Percentiles rank a stretch among this genome's conserved stretches.
Conservation (phyloP, 2,113 vertebrate species). For the Jacana jacana region DNA sequence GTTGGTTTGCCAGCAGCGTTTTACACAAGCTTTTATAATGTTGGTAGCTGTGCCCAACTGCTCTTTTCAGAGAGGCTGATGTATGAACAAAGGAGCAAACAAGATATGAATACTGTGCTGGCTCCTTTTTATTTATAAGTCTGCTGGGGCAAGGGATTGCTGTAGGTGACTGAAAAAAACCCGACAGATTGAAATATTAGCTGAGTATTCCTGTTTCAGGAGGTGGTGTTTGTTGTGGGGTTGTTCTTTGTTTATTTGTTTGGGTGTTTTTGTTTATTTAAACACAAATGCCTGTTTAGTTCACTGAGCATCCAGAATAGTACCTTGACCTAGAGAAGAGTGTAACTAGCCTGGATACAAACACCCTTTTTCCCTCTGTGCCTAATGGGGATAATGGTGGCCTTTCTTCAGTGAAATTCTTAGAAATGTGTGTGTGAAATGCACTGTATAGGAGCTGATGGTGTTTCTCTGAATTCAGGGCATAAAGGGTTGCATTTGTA, state of each 20-base stretch:
- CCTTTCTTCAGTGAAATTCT: not conserved
- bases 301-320: not conserved
- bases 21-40: not conserved
- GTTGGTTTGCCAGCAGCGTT: conserved; percentile 17
- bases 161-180: not conserved
- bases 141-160: conserved; percentile 25
- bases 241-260: not conserved
- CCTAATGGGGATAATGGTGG: not conserved
- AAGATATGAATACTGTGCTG: conserved; percentile 34
- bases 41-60: conserved; percentile 56
- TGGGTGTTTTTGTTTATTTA: not conserved
- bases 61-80: conserved; percentile 64
- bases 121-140: conserved; percentile 13
- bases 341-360: not conserved
- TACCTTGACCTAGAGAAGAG: not conserved
- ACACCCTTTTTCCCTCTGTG: not conserved
- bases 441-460: not conserved
- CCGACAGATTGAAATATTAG: conserved; percentile 8
- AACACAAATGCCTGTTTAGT: not conserved
- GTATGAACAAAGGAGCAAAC: conserved; percentile 65
- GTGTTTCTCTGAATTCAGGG: not conserved
- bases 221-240: not conserved
- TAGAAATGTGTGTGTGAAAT: not conserved
- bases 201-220: not conserved
- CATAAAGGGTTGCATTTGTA: not conserved